Evolutionary conservation across 2,797 vertebrate genomes (phyloP).

Genomic region (Macropus fuliginosus): DNA sequence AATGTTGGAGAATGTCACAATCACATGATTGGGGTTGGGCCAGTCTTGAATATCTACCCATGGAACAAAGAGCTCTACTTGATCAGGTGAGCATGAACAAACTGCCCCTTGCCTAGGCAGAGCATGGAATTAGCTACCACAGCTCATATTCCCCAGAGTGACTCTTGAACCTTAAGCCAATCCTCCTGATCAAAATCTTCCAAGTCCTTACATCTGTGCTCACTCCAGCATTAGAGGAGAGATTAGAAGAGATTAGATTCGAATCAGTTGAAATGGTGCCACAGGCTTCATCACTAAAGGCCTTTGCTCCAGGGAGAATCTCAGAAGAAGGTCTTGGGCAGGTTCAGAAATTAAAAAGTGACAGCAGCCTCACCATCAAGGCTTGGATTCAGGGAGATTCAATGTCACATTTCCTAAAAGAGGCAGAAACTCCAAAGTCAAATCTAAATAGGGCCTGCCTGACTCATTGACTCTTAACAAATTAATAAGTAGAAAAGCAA

Average conservation of each 20-base stretch:
- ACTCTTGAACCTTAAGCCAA: neutral
- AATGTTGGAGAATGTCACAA: constrained; percentile 86
- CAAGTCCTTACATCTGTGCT: constrained; percentile 10
- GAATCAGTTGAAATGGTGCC: neutral
- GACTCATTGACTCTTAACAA: neutral
- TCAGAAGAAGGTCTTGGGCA: neutral
- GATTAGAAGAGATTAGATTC: too few relatives aligned
- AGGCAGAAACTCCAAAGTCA: neutral
- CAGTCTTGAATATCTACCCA: constrained; percentile 91
- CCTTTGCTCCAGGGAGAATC: neutral
- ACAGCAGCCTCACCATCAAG: neutral
- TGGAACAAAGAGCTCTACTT: constrained; percentile 96
- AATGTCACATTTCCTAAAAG: neutral
- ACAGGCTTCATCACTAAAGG: neutral
- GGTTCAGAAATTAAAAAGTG: neutral
- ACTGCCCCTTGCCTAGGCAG: neutral
- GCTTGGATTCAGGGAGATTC: neutral
- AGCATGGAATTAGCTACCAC: neutral
- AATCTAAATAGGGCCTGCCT: neutral
- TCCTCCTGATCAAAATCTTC: constrained; percentile 25
- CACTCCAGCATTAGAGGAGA: neutral
- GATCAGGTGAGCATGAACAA: constrained; percentile 87
- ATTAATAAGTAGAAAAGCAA: neutral
- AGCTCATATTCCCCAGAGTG: constrained; percentile 11
- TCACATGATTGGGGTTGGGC: constrained; percentile 93